A percentile compares a stretch with the other conserved stretches of the same genome.
These are phyloP conservation scores for Oikopleura dioica DNA, from an alignment of 23 tunicate genomes.

Conservation along the genomic window DNA sequence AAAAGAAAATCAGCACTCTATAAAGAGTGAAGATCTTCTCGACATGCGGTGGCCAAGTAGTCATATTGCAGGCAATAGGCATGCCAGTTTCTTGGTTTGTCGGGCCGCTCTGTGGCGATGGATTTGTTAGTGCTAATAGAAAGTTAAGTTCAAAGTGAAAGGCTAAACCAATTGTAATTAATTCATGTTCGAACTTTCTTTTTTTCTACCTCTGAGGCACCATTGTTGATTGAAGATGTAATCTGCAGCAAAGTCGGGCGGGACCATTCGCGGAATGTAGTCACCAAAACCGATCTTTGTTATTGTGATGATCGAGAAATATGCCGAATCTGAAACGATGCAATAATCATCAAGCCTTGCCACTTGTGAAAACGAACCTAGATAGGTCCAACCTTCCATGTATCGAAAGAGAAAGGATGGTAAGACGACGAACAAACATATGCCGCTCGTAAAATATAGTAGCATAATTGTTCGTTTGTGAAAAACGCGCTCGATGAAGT, in stretches of 20 bases:
- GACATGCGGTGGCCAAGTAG: neutral
- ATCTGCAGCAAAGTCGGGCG: slow-evolving; percentile 1
- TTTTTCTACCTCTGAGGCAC: too few species aligned
- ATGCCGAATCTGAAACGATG: neutral
- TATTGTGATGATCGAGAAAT: slow-evolving; percentile 1
- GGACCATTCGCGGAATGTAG: neutral
- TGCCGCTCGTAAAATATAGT: neutral
- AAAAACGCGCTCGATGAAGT: too few species aligned
- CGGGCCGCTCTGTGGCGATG: neutral
- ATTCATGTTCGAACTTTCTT: too few species aligned
- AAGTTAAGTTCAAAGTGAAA: neutral
- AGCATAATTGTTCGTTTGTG: too few species aligned
- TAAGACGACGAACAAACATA: neutral
- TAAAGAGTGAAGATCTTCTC: neutral
- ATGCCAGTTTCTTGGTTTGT: neutral
- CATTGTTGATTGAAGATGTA: neutral
- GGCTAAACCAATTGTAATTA: neutral
- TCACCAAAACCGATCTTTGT: slow-evolving; percentile 7
- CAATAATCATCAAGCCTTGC: too few species aligned
- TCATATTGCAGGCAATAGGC: slow-evolving; percentile 1
- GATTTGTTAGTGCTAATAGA: neutral
- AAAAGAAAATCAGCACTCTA: slow-evolving; percentile 4
- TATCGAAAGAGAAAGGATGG: neutral
- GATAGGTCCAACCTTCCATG: neutral
- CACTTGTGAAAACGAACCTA: too few species aligned